phyloP scores from a whole-genome alignment of 2,113 vertebrate species.

The Ammodramus savannarum region DNA sequence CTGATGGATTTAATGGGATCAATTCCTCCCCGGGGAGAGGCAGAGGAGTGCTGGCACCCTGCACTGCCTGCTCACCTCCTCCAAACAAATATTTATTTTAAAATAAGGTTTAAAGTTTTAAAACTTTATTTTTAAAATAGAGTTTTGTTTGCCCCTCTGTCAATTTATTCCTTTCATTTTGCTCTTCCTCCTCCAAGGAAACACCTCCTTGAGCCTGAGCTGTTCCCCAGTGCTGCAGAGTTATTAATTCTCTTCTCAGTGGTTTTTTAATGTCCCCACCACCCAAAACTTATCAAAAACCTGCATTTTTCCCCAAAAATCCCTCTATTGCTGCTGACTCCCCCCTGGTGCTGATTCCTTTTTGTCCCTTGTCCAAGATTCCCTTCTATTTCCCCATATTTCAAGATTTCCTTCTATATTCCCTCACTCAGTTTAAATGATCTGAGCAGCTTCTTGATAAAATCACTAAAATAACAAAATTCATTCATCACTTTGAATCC shows the following conservation, averaged over 20 bases:
- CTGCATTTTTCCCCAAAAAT: background rate
- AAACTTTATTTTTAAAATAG: background rate
- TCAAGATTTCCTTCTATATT: too few relatives aligned
- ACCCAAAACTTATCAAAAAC: fast-evolving
- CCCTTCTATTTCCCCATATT: too few relatives aligned
- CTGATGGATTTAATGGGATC: background rate
- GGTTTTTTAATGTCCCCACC: background rate
- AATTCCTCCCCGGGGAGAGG: background rate
- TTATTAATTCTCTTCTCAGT: background rate
- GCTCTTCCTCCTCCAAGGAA: background rate
- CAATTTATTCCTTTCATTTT: background rate
- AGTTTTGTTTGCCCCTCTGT: background rate
- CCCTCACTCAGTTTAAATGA: background rate
- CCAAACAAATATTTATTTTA: fast-evolving
- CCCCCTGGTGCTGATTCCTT: too few relatives aligned
- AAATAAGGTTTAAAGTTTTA: background rate
- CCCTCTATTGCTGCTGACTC: background rate
- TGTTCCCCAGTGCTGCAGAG: background rate
- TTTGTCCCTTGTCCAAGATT: fast-evolving
- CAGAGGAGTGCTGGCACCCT: background rate
- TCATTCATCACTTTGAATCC: background rate
- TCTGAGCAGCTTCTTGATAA: background rate
- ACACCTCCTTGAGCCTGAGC: background rate
- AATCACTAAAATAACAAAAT: background rate
- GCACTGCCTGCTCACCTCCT: background rate